Evolutionary conservation across 1,140 invertebrate genomes (phyloP).

Genomic region (Chelonus insularis): DNA sequence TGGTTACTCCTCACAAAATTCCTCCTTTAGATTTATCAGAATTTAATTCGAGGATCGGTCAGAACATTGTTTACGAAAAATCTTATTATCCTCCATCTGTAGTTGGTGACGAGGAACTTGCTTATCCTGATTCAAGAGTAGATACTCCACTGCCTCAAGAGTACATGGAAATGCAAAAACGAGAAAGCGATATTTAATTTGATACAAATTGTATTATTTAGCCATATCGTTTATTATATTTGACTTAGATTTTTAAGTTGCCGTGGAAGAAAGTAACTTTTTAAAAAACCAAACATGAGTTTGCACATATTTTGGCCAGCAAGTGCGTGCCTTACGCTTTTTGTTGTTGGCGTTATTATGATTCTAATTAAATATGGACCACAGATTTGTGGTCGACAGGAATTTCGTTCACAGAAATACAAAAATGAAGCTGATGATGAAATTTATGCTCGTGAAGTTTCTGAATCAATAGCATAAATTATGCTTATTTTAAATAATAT

Average conservation of each 20-base stretch:
- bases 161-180: slow-evolving; percentile 76
- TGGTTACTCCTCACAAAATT: slow-evolving; percentile 77
- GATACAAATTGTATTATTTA: not conserved
- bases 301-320: slow-evolving; percentile 76
- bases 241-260: too few species aligned
- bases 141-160: slow-evolving; percentile 56
- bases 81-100: slow-evolving; percentile 24
- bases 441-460: slow-evolving; percentile 25
- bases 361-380: slow-evolving; percentile 73
- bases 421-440: not conserved
- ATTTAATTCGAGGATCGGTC: slow-evolving; percentile 60
- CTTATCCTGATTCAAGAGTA: slow-evolving; percentile 41
- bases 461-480: slow-evolving; percentile 22
- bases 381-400: slow-evolving; percentile 34
- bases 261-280: not conserved
- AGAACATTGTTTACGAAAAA: slow-evolving; percentile 31
- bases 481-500: not conserved
- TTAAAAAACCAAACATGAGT: slow-evolving; percentile 58
- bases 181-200: slow-evolving; percentile 77
- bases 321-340: slow-evolving; percentile 69
- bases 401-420: not conserved
- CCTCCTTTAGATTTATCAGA: slow-evolving; percentile 80
- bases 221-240: too few species aligned
- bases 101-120: slow-evolving; percentile 25
- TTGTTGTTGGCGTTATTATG: slow-evolving; percentile 75